Evolutionary conservation across 2,888 invertebrate species (phyloP).

Genomic region (Pilophorus perplexus): DNA sequence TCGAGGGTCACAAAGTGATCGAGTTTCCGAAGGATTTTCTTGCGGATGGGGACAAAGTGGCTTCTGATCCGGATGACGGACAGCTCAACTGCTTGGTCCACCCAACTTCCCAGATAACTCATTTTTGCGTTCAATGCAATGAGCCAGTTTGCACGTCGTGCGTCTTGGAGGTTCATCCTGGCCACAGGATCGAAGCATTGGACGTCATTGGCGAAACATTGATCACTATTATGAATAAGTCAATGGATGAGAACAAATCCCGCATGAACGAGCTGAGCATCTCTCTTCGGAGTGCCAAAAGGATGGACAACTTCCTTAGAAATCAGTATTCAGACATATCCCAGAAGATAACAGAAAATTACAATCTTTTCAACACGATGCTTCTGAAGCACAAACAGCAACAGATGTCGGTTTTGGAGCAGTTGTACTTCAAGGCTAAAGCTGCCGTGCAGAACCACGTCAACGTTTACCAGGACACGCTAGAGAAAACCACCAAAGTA

Average conservation of each 20-base stretch:
- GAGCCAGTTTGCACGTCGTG: slow-evolving; percentile 94
- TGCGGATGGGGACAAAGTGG: slow-evolving; percentile 49
- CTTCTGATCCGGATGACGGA: slow-evolving; percentile 55
- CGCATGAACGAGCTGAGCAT: slow-evolving; percentile 85
- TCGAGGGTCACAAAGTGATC: slow-evolving; percentile 90
- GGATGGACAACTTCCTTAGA: slow-evolving; percentile 74
- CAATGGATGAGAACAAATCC: slow-evolving; percentile 78
- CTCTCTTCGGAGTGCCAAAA: slow-evolving; percentile 81
- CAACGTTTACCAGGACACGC: slow-evolving; percentile 90
- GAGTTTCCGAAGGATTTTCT: slow-evolving; percentile 53
- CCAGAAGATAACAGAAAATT: slow-evolving; percentile 93
- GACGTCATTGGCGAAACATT: slow-evolving; percentile 78
- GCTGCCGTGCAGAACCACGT: slow-evolving; percentile 74
- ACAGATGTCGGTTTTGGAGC: slow-evolving; percentile 62
- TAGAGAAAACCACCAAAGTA: slow-evolving; percentile 84
- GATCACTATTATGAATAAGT: slow-evolving; percentile 73
- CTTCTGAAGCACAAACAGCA: slow-evolving; percentile 94
- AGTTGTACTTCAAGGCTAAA: slow-evolving; percentile 57
- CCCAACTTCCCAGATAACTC: slow-evolving; percentile 85
- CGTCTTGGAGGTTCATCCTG: slow-evolving; percentile 80
- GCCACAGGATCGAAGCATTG: slow-evolving; percentile 83
- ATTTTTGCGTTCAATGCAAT: slow-evolving; percentile 90
- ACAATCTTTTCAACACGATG: slow-evolving; percentile 91
- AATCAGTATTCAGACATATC: slow-evolving; percentile 87
- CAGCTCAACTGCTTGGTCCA: slow-evolving; percentile 79